Base-by-base conservation (phyloP, 1,140 invertebrate species). In the Hestina assimilis region DNA sequence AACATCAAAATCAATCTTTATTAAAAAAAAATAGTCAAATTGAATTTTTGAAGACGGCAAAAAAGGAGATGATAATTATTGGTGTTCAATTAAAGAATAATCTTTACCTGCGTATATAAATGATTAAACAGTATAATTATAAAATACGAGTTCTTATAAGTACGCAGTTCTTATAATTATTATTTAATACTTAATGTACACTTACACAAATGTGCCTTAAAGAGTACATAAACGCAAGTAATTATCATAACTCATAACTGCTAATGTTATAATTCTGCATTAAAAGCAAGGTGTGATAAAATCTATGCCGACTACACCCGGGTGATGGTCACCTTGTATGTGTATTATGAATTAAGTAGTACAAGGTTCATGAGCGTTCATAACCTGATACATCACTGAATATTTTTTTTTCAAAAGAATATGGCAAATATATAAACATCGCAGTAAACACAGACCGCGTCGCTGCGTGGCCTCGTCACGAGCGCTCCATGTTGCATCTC, bases 331-430 rank as follows among this genome's bases (percentile, higher is more conserved):
- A 65, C 70, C 78, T 79, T 77, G 74, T 71, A 72, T 79, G 66
- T 79, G 55, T 65, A 59, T 67, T 66, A 55, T 75, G 71, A 72
- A 66, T 56, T 70, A 87, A 81, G 72, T 87, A 59, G 82, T 79
- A 81, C 80, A 83, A 87, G 83, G 83, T 83, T 84, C 76, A 79
- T 75, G 67, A 70, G 63, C 73, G 75, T 75, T 72, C 59, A 70
- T 76, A 79, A 64, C 60, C 41, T 38, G 29, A 35, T 33, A 20
- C 26, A 50, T 42, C 26, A 51, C 29, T 14, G 20, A 38, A 54
- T 20, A 48, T 38, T 42, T 43, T 43, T 41, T 17, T 15, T 19
- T 33, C 3, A 7, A 31, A 41, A 33, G 28, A 54, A 42, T 9
- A 29, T 38, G 8, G 8, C 4, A 38, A 38, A 20, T 38, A 8